Evolutionary conservation across 1,140 invertebrate species (phyloP).

Genomic region (Drosophila jambulina): DNA sequence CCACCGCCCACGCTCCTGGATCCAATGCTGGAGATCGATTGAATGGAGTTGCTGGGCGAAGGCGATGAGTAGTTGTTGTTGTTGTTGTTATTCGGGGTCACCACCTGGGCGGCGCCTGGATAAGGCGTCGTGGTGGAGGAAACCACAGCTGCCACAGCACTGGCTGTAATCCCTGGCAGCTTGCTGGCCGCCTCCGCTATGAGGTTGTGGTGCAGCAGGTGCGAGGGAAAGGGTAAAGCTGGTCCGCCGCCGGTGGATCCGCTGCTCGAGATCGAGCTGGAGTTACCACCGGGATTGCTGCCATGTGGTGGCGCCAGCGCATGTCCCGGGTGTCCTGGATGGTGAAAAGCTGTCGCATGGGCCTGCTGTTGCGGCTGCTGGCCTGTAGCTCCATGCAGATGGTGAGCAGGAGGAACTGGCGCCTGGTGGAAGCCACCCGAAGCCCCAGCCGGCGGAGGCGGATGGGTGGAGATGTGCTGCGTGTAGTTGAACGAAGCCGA

Average conservation of each 20-base stretch:
- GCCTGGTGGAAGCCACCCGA: conserved; percentile 59
- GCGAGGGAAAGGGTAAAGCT: conserved; percentile 88
- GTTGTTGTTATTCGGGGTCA: conserved; percentile 10
- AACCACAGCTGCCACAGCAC: conserved; percentile 70
- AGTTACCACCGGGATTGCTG: conserved; percentile 57
- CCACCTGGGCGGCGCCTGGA: conserved; percentile 20
- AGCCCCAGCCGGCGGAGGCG: conserved; percentile 37
- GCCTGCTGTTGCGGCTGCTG: conserved; percentile 40
- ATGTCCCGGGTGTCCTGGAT: conserved; percentile 58
- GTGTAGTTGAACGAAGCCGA: conserved; percentile 84
- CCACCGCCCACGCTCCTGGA: conserved; percentile 52
- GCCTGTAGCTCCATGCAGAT: conserved; percentile 6
- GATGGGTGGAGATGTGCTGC: conserved; percentile 83
- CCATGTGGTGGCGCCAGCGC: conserved; percentile 46
- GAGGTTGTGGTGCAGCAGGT: conserved; percentile 86
- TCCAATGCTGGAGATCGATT: conserved; percentile 83
- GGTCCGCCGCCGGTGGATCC: background rate
- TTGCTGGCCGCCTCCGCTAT: conserved; percentile 82
- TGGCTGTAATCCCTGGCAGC: conserved; percentile 70
- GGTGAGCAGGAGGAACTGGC: conserved; percentile 3
- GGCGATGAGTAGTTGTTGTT: conserved; percentile 74
- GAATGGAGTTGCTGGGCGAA: conserved; percentile 81
- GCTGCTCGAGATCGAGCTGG: conserved; percentile 37
- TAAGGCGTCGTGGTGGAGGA: conserved; percentile 57
- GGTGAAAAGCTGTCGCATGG: conserved; percentile 65